Conservation (phyloP, 2,797 vertebrate genomes). For the Enteromius thamalakanensis region DNA sequence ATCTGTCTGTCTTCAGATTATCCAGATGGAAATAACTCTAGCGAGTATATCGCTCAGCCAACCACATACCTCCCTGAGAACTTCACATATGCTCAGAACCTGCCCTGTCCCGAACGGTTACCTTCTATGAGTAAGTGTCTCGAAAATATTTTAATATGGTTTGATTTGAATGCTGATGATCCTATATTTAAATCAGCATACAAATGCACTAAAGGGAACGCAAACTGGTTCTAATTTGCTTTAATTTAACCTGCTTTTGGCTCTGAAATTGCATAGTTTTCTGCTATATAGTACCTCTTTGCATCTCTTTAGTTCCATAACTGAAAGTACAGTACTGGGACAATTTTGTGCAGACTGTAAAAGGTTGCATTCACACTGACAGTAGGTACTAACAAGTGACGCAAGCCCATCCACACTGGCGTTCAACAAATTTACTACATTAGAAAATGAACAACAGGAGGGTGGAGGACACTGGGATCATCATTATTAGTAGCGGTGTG, state of each 20-base stretch:
- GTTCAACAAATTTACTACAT: too few relatives aligned
- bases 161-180: neutral
- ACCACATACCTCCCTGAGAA: constrained; percentile 94
- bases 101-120: constrained; percentile 93
- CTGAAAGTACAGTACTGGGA: too few relatives aligned
- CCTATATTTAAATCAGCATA: neutral
- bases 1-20: constrained; percentile 80
- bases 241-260: neutral
- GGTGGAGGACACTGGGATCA: too few relatives aligned
- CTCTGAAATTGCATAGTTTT: neutral
- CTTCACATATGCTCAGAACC: constrained; percentile 90
- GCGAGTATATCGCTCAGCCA: constrained; percentile 89
- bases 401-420: too few relatives aligned
- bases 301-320: too few relatives aligned
- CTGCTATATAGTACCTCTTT: neutral
- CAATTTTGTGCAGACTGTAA: too few relatives aligned
- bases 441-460: too few relatives aligned
- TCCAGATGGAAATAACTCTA: constrained; percentile 93
- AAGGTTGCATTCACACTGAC: too few relatives aligned
- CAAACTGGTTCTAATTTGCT: neutral
- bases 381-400: too few relatives aligned
- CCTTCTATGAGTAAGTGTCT: constrained; percentile 95
- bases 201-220: neutral
- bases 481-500: too few relatives aligned
- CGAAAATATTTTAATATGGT: neutral